Evolutionary conservation across 2,888 invertebrate genomes (phyloP).

Genomic region (Monoplex corrugatus): DNA sequence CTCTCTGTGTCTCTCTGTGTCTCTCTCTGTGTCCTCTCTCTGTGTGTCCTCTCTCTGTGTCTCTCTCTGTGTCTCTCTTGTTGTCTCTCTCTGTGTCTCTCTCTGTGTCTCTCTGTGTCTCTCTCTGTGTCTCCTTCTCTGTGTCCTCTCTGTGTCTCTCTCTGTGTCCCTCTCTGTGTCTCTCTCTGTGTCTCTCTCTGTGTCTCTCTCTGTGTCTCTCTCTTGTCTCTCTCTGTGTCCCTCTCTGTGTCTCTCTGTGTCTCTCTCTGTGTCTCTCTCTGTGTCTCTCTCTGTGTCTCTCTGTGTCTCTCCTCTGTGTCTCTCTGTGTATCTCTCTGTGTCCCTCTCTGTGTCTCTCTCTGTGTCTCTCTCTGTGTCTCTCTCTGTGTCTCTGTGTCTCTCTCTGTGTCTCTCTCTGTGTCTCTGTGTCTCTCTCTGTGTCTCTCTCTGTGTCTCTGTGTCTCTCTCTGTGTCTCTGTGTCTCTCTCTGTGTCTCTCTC

Average conservation of each 20-base stretch:
- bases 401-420: conserved; percentile 25
- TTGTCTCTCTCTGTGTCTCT: background rate
- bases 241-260: background rate
- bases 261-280: background rate
- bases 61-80: background rate
- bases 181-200: background rate
- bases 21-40: background rate
- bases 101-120: background rate
- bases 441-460: conserved; percentile 2
- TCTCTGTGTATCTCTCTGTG: background rate
- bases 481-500: conserved; percentile 28
- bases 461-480: conserved; percentile 27
- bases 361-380: background rate
- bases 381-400: background rate
- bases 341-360: conserved; percentile 23
- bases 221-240: conserved; percentile 75
- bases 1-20: conserved; percentile 82
- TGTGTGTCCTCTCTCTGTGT: background rate
- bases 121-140: background rate
- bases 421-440: background rate
- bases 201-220: conserved; percentile 82
- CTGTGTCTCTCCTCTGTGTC: background rate
- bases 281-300: background rate
- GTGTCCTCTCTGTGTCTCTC: conserved; percentile 82
- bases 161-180: conserved; percentile 72